Evolutionary conservation across 1,140 invertebrate species (phyloP).

Genomic region (Microplitis mediator): DNA sequence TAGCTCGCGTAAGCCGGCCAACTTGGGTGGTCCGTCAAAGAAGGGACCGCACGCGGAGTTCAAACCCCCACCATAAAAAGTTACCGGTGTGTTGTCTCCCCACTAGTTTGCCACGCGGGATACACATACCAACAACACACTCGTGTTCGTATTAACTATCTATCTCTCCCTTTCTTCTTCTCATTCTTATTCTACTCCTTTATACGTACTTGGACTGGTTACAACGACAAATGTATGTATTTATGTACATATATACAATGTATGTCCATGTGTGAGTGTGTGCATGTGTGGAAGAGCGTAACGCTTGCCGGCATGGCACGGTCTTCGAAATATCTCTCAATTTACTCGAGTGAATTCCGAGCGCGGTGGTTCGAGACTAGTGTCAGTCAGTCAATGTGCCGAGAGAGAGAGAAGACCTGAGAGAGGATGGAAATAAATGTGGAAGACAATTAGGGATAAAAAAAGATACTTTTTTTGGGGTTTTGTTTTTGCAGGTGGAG

Average conservation of each 20-base stretch:
- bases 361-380: slow-evolving; percentile 45
- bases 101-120: slow-evolving; percentile 32
- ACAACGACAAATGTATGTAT: too few species aligned
- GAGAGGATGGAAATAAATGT: background rate
- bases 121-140: slow-evolving; percentile 29
- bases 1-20: slow-evolving; percentile 51
- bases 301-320: slow-evolving; percentile 7
- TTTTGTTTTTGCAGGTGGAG: too few species aligned
- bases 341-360: slow-evolving; percentile 56
- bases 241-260: background rate
- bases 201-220: background rate
- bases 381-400: background rate
- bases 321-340: slow-evolving; percentile 58
- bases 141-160: background rate
- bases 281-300: background rate
- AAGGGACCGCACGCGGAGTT: slow-evolving; percentile 61
- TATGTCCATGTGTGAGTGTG: background rate
- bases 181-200: slow-evolving; percentile 1
- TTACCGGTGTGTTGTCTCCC: slow-evolving; percentile 33
- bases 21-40: slow-evolving; percentile 61
- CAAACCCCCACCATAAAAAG: slow-evolving; percentile 58
- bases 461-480: too few species aligned
- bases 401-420: background rate
- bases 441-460: slow-evolving; percentile 6
- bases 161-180: background rate